These are phyloP conservation scores for Monomorium pharaonis DNA, from an alignment of 1,140 invertebrate species.

Conservation along the genomic window DNA sequence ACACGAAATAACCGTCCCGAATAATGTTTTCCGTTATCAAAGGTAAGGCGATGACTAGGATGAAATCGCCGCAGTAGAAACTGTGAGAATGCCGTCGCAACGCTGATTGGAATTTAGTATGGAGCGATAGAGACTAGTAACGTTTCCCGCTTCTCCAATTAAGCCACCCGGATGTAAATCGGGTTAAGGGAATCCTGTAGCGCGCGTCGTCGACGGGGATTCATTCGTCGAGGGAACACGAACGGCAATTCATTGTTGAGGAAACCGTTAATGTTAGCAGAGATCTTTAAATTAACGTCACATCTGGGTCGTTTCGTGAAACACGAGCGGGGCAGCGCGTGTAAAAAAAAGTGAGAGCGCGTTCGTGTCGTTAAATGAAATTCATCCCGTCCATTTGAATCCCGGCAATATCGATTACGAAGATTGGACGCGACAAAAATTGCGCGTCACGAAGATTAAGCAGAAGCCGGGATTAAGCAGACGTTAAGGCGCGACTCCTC, in stretches of 20 bases:
- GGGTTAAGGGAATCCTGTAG: constrained; percentile 39
- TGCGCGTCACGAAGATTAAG: constrained; percentile 35
- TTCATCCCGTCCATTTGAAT: background rate
- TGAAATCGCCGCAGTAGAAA: background rate
- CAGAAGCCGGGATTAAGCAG: constrained; percentile 30
- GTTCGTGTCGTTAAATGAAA: background rate
- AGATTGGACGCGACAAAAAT: constrained; percentile 41
- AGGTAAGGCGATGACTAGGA: constrained; percentile 12
- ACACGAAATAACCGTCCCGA: background rate
- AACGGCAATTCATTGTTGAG: constrained; percentile 40
- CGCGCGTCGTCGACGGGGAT: constrained; percentile 17
- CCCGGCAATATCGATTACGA: background rate
- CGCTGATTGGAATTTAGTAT: constrained; percentile 49
- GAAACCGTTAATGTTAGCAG: constrained; percentile 33
- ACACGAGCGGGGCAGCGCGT: background rate
- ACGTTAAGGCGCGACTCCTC: constrained; percentile 7
- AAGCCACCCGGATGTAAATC: constrained; percentile 48
- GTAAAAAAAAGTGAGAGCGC: background rate
- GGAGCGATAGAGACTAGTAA: constrained; percentile 27
- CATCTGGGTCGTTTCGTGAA: background rate
- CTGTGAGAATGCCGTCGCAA: constrained; percentile 15
- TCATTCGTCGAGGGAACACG: constrained; percentile 42
- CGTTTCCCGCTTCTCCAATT: constrained; percentile 45
- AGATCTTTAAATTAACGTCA: constrained; percentile 33
- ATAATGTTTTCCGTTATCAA: constrained; percentile 14